Evolutionary conservation across 2,797 vertebrate species (phyloP).

Genomic region (Mionectes olivaceus): DNA sequence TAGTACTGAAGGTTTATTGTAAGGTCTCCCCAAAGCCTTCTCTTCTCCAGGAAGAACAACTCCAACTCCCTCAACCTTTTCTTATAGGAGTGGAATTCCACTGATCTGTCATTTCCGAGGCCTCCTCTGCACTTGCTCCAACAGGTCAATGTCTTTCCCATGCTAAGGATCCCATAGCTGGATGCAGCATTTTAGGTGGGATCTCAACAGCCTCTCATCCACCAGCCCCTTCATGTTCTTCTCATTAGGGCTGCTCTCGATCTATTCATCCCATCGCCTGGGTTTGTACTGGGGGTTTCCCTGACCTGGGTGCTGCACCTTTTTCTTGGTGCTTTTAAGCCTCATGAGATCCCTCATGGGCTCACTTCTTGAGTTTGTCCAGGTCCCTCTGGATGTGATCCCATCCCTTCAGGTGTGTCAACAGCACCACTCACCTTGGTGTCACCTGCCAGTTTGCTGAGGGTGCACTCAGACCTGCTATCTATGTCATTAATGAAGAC

Average conservation of each 20-base stretch:
- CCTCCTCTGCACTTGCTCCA: fast-evolving
- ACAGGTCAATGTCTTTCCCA: fast-evolving
- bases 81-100: not conserved
- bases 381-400: too few relatives aligned
- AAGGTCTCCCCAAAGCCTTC: not conserved
- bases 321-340: not conserved
- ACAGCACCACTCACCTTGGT: not conserved
- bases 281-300: not conserved
- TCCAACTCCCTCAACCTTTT: not conserved
- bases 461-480: not conserved
- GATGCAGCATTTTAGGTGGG: not conserved
- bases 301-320: fast-evolving
- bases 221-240: not conserved
- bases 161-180: not conserved
- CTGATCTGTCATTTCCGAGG: too few relatives aligned
- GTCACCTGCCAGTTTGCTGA: not conserved
- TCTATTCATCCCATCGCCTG: not conserved
- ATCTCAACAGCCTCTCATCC: not conserved
- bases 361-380: not conserved
- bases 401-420: fast-evolving
- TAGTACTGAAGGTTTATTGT: fast-evolving
- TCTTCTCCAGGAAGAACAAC: not conserved
- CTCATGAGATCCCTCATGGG: not conserved
- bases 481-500: not conserved
- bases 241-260: fast-evolving